These are phyloP conservation scores for Diglossa cyanea DNA, from an alignment of 2,797 vertebrate species.

Conservation along the genomic window DNA sequence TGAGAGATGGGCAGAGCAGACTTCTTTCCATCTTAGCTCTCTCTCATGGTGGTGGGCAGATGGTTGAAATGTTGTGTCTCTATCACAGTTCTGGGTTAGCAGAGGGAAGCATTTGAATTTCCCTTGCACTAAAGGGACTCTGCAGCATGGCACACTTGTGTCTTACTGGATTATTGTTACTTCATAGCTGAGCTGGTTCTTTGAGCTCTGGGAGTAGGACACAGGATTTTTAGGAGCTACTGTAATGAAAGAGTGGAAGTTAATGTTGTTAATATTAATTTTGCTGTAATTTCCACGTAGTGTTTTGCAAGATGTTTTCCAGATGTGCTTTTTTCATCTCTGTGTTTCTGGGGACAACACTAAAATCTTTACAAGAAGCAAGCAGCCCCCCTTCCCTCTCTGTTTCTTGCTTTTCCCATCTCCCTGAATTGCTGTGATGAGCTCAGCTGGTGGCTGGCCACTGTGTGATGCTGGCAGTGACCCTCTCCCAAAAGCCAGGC, in stretches of 20 bases:
- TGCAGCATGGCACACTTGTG: neutral
- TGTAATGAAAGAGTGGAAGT: neutral
- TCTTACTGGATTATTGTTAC: neutral
- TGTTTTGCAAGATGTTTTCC: neutral
- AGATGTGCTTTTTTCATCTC: neutral
- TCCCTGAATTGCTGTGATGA: neutral
- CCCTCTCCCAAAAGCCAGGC: neutral
- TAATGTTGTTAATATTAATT: neutral
- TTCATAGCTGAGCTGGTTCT: neutral
- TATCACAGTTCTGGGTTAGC: neutral
- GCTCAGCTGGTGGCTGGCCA: neutral
- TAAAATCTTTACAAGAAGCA: neutral
- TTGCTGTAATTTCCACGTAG: neutral
- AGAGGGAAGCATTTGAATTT: constrained; percentile 23
- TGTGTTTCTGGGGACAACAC: neutral
- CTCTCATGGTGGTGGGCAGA: neutral
- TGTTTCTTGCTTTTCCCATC: neutral
- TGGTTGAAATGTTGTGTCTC: neutral
- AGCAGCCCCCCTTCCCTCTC: neutral
- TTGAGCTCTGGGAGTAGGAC: neutral
- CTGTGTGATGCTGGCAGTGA: neutral
- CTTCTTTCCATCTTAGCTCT: neutral
- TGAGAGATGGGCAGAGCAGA: neutral
- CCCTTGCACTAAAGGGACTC: neutral
- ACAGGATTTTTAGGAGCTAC: neutral